Evolutionary conservation across 2,888 invertebrate species (phyloP).

Genomic region (Drosophila borborema): DNA sequence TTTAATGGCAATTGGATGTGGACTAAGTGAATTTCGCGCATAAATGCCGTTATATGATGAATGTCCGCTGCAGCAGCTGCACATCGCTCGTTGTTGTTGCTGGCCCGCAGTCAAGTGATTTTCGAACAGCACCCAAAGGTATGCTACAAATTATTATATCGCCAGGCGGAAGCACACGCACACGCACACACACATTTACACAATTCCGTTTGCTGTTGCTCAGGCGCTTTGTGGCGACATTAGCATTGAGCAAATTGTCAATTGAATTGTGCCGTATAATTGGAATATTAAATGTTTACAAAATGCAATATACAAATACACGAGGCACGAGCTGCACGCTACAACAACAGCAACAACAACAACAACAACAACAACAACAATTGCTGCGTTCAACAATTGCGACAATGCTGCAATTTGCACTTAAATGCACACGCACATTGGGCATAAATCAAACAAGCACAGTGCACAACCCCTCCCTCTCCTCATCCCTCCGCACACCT

Average conservation of each 20-base stretch:
- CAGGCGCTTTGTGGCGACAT: slow-evolving; percentile 52
- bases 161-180: slow-evolving; percentile 9
- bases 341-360: slow-evolving; percentile 14
- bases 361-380: slow-evolving; percentile 19
- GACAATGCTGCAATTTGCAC: slow-evolving; percentile 70
- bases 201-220: slow-evolving; percentile 27
- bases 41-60: slow-evolving; percentile 30
- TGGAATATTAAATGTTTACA: slow-evolving; percentile 81
- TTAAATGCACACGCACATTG: slow-evolving; percentile 68
- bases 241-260: slow-evolving; percentile 67
- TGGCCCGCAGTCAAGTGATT: slow-evolving; percentile 46
- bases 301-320: slow-evolving; percentile 74
- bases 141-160: slow-evolving; percentile 61
- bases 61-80: slow-evolving; percentile 19
- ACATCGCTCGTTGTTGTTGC: neutral
- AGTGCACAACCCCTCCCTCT: neutral
- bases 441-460: slow-evolving; percentile 70
- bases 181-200: neutral
- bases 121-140: slow-evolving; percentile 59
- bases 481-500: no score
- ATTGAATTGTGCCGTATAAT: slow-evolving; percentile 77
- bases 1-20: slow-evolving; percentile 47
- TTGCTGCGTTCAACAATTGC: no score
- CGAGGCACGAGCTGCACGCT: slow-evolving; percentile 11
- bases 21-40: slow-evolving; percentile 51